These are phyloP conservation scores for Cheilosia urbana DNA, from an alignment of 2,888 invertebrate species.

Conservation along the genomic window DNA sequence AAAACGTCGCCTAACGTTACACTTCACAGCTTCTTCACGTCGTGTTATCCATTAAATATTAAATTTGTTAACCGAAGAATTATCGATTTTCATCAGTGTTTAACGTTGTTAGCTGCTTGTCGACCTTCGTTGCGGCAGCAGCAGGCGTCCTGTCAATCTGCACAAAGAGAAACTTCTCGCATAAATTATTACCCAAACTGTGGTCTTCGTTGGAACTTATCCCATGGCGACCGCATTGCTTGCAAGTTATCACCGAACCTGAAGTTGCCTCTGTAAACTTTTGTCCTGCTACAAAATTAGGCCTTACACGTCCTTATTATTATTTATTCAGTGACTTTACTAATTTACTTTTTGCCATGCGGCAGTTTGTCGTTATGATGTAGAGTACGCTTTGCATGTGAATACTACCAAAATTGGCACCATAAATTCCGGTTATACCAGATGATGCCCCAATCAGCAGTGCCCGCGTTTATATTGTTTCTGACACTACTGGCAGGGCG, in stretches of 20 bases:
- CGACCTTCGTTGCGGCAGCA: neutral
- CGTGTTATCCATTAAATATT: conserved; percentile 39
- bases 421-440: too few species aligned
- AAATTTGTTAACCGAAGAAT: conserved; percentile 42
- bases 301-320: too few species aligned
- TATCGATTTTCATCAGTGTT: conserved; percentile 54
- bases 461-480: too few species aligned
- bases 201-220: neutral
- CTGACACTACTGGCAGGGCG: too few species aligned
- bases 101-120: conserved; percentile 44
- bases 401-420: too few species aligned
- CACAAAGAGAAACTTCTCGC: neutral
- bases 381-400: too few species aligned
- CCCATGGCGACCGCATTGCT: neutral
- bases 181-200: conserved; percentile 9
- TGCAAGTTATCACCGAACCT: neutral
- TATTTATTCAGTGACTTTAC: too few species aligned
- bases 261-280: neutral
- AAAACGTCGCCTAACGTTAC: neutral
- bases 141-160: neutral
- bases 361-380: too few species aligned
- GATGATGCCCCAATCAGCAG: too few species aligned
- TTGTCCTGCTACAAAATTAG: neutral
- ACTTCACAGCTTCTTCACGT: conserved; percentile 10
- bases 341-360: too few species aligned